phyloP scores from a whole-genome alignment of 1,140 invertebrate genomes.

The Macrosteles quadrilineatus region DNA sequence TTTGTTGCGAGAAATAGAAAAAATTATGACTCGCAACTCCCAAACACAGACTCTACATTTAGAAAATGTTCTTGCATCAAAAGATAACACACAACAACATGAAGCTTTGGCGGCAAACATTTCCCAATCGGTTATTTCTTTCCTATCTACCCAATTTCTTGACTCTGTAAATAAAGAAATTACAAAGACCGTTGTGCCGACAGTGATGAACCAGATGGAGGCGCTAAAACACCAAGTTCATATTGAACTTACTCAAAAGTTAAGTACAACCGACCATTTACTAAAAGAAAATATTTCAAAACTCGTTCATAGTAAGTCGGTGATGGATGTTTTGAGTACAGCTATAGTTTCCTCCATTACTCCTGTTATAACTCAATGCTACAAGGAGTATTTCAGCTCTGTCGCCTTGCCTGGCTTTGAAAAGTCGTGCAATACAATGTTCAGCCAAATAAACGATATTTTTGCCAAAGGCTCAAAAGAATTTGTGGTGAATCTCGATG shows the following conservation, averaged over 20 bases:
- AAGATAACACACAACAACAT: conserved; percentile 34
- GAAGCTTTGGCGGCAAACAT: conserved; percentile 42
- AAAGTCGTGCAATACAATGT: conserved; percentile 80
- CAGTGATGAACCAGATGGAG: conserved; percentile 61
- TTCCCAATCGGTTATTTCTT: conserved; percentile 45
- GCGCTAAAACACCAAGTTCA: conserved; percentile 67
- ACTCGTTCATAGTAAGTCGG: conserved; percentile 70
- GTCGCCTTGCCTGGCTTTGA: conserved; percentile 82
- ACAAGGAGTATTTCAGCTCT: conserved; percentile 71
- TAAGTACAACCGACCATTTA: conserved; percentile 67
- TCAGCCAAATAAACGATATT: conserved; percentile 82
- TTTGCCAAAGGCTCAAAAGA: conserved; percentile 85
- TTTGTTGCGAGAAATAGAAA: conserved; percentile 26
- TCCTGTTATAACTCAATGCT: conserved; percentile 66
- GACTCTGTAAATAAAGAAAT: conserved; percentile 37
- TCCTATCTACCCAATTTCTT: conserved; percentile 47
- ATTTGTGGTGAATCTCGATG: conserved; percentile 64
- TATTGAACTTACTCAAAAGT: conserved; percentile 67
- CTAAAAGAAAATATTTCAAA: conserved; percentile 79
- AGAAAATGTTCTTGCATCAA: conserved; percentile 18
- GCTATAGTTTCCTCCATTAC: conserved; percentile 66
- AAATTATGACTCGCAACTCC: conserved; percentile 2
- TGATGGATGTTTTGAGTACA: conserved; percentile 71
- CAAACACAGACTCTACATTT: conserved; percentile 22
- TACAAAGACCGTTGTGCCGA: conserved; percentile 51